Conservation (phyloP, 2,797 vertebrate genomes). For the Onychomys leucogaster region DNA sequence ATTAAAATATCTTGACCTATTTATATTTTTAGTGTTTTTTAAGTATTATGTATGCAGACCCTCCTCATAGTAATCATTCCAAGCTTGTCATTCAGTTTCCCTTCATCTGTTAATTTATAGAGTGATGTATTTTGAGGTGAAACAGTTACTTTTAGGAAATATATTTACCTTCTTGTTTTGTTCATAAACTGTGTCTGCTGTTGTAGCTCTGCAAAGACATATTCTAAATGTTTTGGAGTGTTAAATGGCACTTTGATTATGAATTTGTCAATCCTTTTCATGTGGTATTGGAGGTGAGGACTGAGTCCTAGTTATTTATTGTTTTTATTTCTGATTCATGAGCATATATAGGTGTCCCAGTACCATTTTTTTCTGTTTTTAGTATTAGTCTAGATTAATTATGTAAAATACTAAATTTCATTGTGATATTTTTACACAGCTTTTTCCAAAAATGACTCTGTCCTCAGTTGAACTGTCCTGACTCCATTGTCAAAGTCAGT, state of each 20-base stretch:
- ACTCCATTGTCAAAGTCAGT: background rate
- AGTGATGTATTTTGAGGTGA: background rate
- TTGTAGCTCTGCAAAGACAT: background rate
- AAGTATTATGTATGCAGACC: background rate
- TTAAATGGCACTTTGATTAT: background rate
- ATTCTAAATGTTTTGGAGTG: background rate
- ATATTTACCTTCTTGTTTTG: background rate
- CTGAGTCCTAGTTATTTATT: background rate
- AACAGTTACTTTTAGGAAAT: background rate
- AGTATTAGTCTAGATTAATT: background rate
- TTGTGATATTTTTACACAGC: background rate
- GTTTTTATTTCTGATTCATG: background rate
- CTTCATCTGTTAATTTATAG: background rate
- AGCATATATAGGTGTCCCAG: background rate
- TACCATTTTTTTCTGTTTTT: slow-evolving; percentile 30
- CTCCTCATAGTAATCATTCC: background rate
- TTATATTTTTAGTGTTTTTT: background rate
- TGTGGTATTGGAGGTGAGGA: background rate
- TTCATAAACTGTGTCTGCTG: background rate
- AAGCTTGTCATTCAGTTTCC: background rate
- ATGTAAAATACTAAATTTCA: background rate
- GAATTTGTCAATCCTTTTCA: background rate
- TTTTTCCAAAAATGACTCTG: background rate
- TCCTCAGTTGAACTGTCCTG: background rate
- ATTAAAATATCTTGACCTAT: background rate